Evolutionary conservation across 92 coral and sea anemone genomes (phyloP), one percentile per base, ranked within the genome.

Genomic region (Nematostella vectensis): DNA sequence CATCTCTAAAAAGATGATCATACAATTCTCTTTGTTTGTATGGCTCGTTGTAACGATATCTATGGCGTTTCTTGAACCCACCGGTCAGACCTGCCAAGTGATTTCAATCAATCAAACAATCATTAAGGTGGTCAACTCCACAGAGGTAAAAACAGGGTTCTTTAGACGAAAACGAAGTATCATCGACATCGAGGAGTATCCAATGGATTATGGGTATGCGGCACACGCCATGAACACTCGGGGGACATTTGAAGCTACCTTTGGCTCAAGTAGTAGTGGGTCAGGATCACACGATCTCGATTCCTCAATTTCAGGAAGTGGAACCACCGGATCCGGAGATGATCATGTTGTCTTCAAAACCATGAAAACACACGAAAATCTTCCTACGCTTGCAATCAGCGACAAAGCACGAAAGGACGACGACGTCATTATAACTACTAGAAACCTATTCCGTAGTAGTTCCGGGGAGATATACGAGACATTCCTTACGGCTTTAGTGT

Each of bases 21-120:
- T 93, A 17, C 88, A 86, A 50, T 86, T 93, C 80, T 78, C 85
- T 29, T 68, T 79, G 9, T 76, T 93, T 47, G 81, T 72, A 12
- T 93, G 99, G 99, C 72, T 93, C 16, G 68, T 93, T 16, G 79
- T 75, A 63, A 86, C 99, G 9, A 85, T 93, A 48, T 80, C 99
- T 27, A 19, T 93, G 50, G 96, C 89, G 1, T 93, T 93, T 79
- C 83, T 93, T 26, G 99, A 93, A 55, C 99, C 99, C 0, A 93
- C 99, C 8, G 87, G 79, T 6, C 96, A 93, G 57, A 67, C 78
- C 27, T 93, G 99, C 51, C 88, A 93, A 47, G 43, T 86, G 25
- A 66, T 80, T 26, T 69, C 80, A 26, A 61, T 67, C 11, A 93
- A 93, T 55, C 61, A 80, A 47, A 82, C 88, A 10, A 58, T 65